Evolutionary conservation across 2,113 vertebrate species (phyloP).

Genomic region (Tetraodon nigroviridis): DNA sequence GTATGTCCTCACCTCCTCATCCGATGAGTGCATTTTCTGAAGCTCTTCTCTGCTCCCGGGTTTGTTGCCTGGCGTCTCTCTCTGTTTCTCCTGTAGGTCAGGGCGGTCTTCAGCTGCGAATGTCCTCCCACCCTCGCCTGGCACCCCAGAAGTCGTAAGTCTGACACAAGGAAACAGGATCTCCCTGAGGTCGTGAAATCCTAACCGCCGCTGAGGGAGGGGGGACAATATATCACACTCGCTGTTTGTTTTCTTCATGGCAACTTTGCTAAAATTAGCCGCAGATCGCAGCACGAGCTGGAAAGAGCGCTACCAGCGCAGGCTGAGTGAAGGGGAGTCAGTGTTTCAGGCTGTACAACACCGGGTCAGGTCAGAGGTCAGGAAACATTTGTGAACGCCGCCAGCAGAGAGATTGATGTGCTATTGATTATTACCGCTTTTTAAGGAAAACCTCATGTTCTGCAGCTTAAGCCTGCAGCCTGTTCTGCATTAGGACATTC

Average conservation of each 20-base stretch:
- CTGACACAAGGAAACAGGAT: slow-evolving; percentile 49
- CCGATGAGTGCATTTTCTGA: neutral
- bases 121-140: slow-evolving; percentile 77
- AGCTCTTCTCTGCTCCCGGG: neutral
- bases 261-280: slow-evolving; percentile 5
- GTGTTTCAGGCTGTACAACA: slow-evolving; percentile 37
- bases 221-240: slow-evolving; percentile 1
- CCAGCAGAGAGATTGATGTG: slow-evolving; percentile 45
- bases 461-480: neutral
- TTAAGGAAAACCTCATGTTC: slow-evolving; percentile 56
- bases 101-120: slow-evolving; percentile 80
- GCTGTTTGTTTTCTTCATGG: neutral
- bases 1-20: slow-evolving; percentile 68
- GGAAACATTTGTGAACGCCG: slow-evolving; percentile 43
- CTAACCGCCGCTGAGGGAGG: slow-evolving; percentile 12
- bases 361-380: slow-evolving; percentile 50
- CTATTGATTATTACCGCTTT: slow-evolving; percentile 49
- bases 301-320: slow-evolving; percentile 1
- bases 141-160: slow-evolving; percentile 96
- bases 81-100: slow-evolving; percentile 60
- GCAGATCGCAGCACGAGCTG: slow-evolving; percentile 8
- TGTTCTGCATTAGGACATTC: slow-evolving; percentile 15
- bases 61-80: slow-evolving; percentile 3
- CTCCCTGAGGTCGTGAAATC: slow-evolving; percentile 34
- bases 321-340: slow-evolving; percentile 12